Conservation (phyloP, 2,797 vertebrate species). For the Oreortyx pictus region DNA sequence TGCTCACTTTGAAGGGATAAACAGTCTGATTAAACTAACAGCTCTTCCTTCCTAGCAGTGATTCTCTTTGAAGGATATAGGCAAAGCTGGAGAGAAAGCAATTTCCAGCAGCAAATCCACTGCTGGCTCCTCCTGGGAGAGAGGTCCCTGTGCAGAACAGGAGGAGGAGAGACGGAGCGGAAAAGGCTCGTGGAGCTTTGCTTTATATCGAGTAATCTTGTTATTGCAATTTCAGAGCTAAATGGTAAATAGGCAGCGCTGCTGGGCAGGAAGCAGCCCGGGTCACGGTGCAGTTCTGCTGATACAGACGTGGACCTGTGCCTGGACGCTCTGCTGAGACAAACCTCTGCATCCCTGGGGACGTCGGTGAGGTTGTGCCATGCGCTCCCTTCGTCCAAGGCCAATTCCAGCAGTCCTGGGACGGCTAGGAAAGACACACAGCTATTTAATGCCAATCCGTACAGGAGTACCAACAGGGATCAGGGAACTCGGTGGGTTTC, state of each 20-base stretch:
- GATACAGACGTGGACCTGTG: background rate
- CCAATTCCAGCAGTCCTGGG: background rate
- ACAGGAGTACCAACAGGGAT: background rate
- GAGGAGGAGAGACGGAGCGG: background rate
- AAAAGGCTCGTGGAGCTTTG: background rate
- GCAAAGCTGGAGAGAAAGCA: background rate
- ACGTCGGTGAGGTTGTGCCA: background rate
- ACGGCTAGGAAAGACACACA: background rate
- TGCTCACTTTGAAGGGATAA: constrained; percentile 37
- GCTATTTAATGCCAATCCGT: background rate
- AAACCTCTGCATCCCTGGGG: background rate
- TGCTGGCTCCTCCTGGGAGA: constrained; percentile 26
- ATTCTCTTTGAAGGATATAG: background rate
- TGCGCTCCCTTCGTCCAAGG: background rate
- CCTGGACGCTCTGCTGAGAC: background rate
- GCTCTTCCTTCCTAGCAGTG: background rate
- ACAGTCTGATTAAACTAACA: background rate
- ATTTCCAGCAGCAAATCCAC: constrained; percentile 28
- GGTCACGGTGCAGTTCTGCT: background rate
- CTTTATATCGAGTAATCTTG: background rate
- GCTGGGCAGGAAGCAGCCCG: background rate
- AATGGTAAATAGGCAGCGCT: background rate
- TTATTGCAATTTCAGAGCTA: background rate
- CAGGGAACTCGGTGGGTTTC: background rate
- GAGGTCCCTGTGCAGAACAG: background rate